Base-by-base conservation (phyloP, 2,113 vertebrate genomes). In the Varanus salvator region DNA sequence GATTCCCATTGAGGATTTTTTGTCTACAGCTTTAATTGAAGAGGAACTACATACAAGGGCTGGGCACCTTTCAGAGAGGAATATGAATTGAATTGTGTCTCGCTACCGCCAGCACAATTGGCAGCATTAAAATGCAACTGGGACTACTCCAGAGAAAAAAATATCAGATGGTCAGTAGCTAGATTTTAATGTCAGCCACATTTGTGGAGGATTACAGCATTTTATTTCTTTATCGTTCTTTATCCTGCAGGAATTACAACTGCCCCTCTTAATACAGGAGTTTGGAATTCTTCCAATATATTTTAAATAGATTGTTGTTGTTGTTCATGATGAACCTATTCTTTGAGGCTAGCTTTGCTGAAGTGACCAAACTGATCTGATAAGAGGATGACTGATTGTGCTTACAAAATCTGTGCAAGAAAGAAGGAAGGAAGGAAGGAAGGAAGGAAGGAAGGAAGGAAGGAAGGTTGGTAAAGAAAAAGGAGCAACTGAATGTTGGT, bases 181-280 rank as follows among this genome's bases (percentile, higher is more conserved):
- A 93, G 95, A 95, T 96, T 95, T 44, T 95, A 93, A 93, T 91
- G 74, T 89, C 90, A 91, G 93, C 93, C 84, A 94, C 94, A 95
- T 94, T 96, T 92, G 88, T 84, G 72, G 76, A 92, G 92, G 94
- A 95, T 97, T 96, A 96, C 93, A 94, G 94, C 90, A 89, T 96
- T 95, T 95, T 93, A 80, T 93, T 95, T 96, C 92, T 95, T 96
- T 94, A 95, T 95, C 84, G 90, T 95, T 95, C 92, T 95, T 95
- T 94, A 94, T 95, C 94, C 91, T 86, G 34, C 84, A 90, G 93
- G 95, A 97, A 95, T 97, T 96, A 95, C 95, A 94, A 94, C 94
- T 94, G 84, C 82, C 57, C 74, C 86, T 88, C 82, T 94, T 96
- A 96, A 96, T 96, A 90, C 92, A 91, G 87, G 38, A 83, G 82